Evolutionary conservation across 2,113 vertebrate genomes (phyloP), one percentile per base, ranked within the genome.

Genomic region (Ardeotis arabs): DNA sequence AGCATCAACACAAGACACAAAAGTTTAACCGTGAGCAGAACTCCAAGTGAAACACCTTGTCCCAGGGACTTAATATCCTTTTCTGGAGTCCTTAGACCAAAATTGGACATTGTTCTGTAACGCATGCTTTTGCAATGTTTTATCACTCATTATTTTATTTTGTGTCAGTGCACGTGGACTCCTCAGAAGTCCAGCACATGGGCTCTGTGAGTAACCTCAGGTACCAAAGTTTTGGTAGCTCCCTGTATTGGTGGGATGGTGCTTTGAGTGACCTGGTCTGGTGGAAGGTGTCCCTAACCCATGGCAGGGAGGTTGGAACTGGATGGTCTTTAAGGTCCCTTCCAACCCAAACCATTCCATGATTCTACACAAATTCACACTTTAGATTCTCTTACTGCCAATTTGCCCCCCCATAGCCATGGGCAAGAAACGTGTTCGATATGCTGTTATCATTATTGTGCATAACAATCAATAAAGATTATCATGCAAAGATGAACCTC

Each of bases 51-150:
- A 84, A 84, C 1, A 2, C 23, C 31, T 67, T 81, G 74, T 72
- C 63, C 35, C 56, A 25, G 20, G 31, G 39, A 5, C 33, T 35
- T 23, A 39, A 39, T 39, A 39, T 39, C 39, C 39, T 39, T 39
- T 39, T 47, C 11, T 35, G 28, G 29, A 67, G 47, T 78, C 24
- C 49, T 83, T 69, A 52, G 67, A 70, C 90, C 19, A 74, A 73
- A 79, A 82, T 4, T 15, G 47, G 41, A 17, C 14, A 49, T 21
- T 5, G 1, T 12, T 75, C 37, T 8, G 19, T n/a, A 27, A 37
- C 7, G 1, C 0, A 1, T 16, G 28, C 10, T 37, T 44, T 49
- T 17, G 22, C n/a, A 27, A 16, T 6, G 19, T 9, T 74, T 75
- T 33, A 27, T 53, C 1, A 9, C 27, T 79, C 52, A 22, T 10